Evolutionary conservation across 2,888 invertebrate species (phyloP), one percentile per base, ranked within the genome.

Genomic region (Diarsia dahlii): DNA sequence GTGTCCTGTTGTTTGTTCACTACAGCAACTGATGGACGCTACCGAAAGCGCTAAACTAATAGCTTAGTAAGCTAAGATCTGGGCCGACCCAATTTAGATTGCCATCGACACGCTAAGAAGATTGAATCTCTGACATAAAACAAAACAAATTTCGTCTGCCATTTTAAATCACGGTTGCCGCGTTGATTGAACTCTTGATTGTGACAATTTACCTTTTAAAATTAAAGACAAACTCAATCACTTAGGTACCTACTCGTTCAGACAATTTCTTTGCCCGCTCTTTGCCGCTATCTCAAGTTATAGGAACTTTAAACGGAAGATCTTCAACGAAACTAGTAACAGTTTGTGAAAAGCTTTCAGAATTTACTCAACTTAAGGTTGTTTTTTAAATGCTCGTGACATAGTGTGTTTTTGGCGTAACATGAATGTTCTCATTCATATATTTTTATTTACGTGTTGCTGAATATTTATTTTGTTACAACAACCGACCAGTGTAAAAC

Each of bases 221-320:
- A 81, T 81, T 82, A 82, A 81, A 81, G 45, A 70, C 70, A 78
- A 82, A 74, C 78, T 82, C 62, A 63, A 78, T 82, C 63, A 74
- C 46, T 72, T 45, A 46, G 69, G 28, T 71, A 54, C 67, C 71
- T n/a, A 69, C 48, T 62, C n/a, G 56, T 73, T 71, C 54, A 52
- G 68, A 52, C 20, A 66, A 69, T 72, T 82, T 78, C n/a, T 63
- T 52, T 45, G 45, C 18, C 68, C 6, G 34, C 34, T 80, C 4
- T 66, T 28, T 39, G 46, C 50, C 34, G 58, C 39, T 34, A 76
- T 81, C 67, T 81, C 52, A 52, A 67, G n/a, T n/a, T 63, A 66
- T n/a, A 52, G 23, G 45, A 18, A 45, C 34, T n/a, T 13, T 56
- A 63, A 48, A 39, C 13, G 23, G 18, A 60, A 20, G 64, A 65